Evolutionary conservation across 2,113 vertebrate species (phyloP).

Genomic region (Neolamprologus hecqui): DNA sequence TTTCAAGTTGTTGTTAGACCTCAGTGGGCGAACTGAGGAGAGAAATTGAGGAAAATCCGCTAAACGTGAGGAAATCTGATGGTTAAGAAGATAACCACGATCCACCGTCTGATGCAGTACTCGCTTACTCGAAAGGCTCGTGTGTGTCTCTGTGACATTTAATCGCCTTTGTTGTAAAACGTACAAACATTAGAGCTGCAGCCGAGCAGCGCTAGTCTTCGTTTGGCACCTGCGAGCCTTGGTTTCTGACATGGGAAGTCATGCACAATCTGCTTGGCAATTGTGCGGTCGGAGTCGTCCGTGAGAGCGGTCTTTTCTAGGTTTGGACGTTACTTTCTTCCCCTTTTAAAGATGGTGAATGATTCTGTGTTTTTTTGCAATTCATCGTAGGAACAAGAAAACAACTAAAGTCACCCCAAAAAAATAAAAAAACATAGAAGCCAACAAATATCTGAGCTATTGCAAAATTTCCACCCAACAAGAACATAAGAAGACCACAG

Average conservation of each 20-base stretch:
- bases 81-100: background rate
- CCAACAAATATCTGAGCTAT: background rate
- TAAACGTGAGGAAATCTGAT: background rate
- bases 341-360: constrained; percentile 28
- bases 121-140: background rate
- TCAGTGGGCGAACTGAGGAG: background rate
- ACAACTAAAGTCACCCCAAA: background rate
- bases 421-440: background rate
- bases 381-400: background rate
- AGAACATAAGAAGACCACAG: background rate
- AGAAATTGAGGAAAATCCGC: background rate
- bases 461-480: background rate
- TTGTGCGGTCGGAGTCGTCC: background rate
- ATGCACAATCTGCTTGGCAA: background rate
- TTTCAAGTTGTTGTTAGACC: background rate
- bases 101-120: background rate
- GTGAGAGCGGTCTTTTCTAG: background rate
- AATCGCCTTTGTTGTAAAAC: background rate
- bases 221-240: background rate
- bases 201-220: background rate
- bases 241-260: background rate
- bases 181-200: background rate
- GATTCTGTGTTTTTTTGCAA: constrained; percentile 14
- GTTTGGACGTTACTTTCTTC: constrained; percentile 11
- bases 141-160: background rate